These are phyloP conservation scores for Helicoverpa armigera DNA, from an alignment of 1,140 invertebrate genomes.

Conservation along the genomic window DNA sequence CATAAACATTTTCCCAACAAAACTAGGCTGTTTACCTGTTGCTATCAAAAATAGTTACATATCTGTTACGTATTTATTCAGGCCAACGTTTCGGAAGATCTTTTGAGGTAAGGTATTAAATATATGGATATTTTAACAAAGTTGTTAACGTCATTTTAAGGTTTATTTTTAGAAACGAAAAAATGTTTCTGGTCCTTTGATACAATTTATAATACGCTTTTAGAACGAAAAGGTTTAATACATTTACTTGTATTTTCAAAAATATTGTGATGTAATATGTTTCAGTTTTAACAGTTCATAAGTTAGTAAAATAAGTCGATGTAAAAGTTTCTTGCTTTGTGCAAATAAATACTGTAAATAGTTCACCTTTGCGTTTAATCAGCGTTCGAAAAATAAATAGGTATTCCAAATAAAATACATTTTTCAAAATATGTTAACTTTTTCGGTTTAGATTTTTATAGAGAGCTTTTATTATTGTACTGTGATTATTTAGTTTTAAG, in stretches of 20 bases:
- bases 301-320: too few relatives aligned
- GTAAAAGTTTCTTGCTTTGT: too few relatives aligned
- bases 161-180: neutral
- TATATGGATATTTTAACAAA: neutral
- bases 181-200: neutral
- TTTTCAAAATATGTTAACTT: neutral
- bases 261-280: too few relatives aligned
- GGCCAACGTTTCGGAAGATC: slow-evolving; percentile 7
- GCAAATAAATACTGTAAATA: too few relatives aligned
- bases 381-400: too few relatives aligned
- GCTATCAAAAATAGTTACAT: slow-evolving; percentile 26
- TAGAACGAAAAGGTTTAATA: neutral
- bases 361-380: too few relatives aligned
- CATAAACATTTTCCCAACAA: neutral
- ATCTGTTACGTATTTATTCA: neutral
- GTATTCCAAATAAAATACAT: neutral
- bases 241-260: too few relatives aligned
- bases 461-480: neutral
- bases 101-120: slow-evolving; percentile 6
- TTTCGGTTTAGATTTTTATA: neutral
- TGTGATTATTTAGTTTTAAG: neutral
- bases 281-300: too few relatives aligned
- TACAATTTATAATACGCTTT: neutral
- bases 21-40: neutral
- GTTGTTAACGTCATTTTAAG: neutral